Evolutionary conservation across 1,140 invertebrate genomes (phyloP), one percentile per base, ranked within the genome.

Genomic region (Aphis gossypii): DNA sequence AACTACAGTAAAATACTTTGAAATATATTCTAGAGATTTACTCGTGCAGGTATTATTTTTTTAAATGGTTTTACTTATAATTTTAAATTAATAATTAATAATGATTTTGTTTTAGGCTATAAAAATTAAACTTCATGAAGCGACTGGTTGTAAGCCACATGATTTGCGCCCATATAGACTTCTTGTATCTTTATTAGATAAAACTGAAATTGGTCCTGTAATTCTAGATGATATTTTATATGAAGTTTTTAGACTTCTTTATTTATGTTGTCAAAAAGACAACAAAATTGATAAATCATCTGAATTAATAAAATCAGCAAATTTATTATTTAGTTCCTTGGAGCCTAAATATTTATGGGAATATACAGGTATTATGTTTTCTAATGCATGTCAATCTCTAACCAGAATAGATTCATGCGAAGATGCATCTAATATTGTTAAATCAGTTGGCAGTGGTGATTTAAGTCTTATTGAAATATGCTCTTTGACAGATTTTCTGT

Each of bases 291-390:
- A 94, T 51, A 94, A 91, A 86, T 93, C 56, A 87, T 90, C 93
- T n/a, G 96, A 97, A 95, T 96, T 98, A 11, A 95, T 97, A 11
- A 98, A 98, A 95, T 98, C 97, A 25, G 98, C 98, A 1, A 99
- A 98, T 95, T 95, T 98, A 46, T 95, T 99, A 35, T 98, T 99
- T 95, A 97, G 97, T 54, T 97, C 97, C 3, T 96, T 99, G 89
- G 98, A 99, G 94, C 97, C 97, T 3, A 97, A 97, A 88, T 99
- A 98, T 95, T 97, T 99, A 87, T 99, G 98, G 98, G 96, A 97
- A 94, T 98, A 97, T 95, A 96, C 98, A 93, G 97, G 97, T 6
- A 96, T 96, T 86, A 95, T 97, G 93, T 98, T 97, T 95, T 96
- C 96, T 90, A 96, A 96, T 93, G 96, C 97, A 23, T 97, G 97